Evolutionary conservation across 1,140 invertebrate genomes (phyloP).

Genomic region (Ceratina australensis): DNA sequence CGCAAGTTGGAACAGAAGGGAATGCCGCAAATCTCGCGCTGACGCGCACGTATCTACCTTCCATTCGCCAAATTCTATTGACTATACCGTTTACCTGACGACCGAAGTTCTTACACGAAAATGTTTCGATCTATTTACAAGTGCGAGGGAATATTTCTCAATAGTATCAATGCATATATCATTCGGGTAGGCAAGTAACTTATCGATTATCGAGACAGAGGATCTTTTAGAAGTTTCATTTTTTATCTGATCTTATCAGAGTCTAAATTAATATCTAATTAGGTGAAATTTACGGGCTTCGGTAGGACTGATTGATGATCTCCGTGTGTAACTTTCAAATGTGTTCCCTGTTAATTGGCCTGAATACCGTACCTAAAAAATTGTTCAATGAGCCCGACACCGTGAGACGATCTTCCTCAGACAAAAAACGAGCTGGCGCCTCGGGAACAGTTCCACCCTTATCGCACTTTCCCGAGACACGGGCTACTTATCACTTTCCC

Average conservation of each 20-base stretch:
- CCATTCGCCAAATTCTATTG: slow-evolving; percentile 48
- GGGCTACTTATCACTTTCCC: slow-evolving; percentile 5
- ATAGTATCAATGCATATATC: too few relatives aligned
- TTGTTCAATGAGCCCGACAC: not conserved
- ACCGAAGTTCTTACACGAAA: slow-evolving; percentile 1
- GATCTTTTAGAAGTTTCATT: too few relatives aligned
- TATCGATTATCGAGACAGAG: too few relatives aligned
- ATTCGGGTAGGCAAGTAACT: too few relatives aligned
- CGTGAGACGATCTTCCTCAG: not conserved
- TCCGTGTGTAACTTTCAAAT: too few relatives aligned
- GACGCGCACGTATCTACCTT: slow-evolving; percentile 12
- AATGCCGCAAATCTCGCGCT: slow-evolving; percentile 32
- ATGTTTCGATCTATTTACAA: not conserved
- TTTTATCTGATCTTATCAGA: too few relatives aligned
- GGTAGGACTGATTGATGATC: too few relatives aligned
- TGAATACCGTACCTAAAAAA: too few relatives aligned
- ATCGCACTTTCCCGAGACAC: slow-evolving; percentile 4
- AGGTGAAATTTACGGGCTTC: too few relatives aligned
- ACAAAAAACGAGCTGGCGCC: not conserved
- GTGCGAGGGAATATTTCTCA: too few relatives aligned
- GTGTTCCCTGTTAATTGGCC: too few relatives aligned
- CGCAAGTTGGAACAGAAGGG: slow-evolving; percentile 39
- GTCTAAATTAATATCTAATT: too few relatives aligned
- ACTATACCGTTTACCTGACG: slow-evolving; percentile 17
- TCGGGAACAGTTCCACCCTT: not conserved